Base-by-base conservation (phyloP, 1,140 invertebrate species). In the Ruditapes philippinarum region DNA sequence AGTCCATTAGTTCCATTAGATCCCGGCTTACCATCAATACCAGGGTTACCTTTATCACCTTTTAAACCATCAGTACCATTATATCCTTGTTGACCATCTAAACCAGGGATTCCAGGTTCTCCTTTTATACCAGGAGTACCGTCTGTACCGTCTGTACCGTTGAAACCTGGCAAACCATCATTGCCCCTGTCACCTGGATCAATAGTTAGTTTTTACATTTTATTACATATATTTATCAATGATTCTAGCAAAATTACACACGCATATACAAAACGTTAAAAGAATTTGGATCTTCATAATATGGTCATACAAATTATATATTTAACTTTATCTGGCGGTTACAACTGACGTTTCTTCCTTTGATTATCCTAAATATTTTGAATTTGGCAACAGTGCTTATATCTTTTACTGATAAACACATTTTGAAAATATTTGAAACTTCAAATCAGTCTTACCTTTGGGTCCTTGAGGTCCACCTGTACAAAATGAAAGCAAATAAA, bases 31-130 rank as follows among this genome's bases (percentile, higher is more conserved):
- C 86, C 86, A 28, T 42, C 38, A 57, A 22, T 25, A 38, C 70
- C 74, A 7, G 79, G 33, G 36, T 76, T 40, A 42, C 87, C 87
- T 38, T 76, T 76, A 28, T 76, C 80, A 31, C 87, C 87, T 38
- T 82, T 76, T 40, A 0, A 19, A 7, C 84, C 84, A 22, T 45
- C 62, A 45, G 40, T 49, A 51, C 74, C 62, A 49, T 68, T 33
- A 22, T 17, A 9, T 14, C 83, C 83, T 17, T 36, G 25, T 17
- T 19, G 11, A 31, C 83, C 70, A 11, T 4, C n/a, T 31, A 38
- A 25, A 31, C 86, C 86, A 7, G 28, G 2, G 5, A 25, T 22
- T 19, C 86, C 86, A 7, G 62, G 36, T 11, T 80, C 76, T 40
- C 86, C 86, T 31, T 68, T 80, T 22, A 14, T 0, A 57, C 86